Conservation (phyloP, 2,113 vertebrate genomes). For the Stomatorhinus ivindoensis region DNA sequence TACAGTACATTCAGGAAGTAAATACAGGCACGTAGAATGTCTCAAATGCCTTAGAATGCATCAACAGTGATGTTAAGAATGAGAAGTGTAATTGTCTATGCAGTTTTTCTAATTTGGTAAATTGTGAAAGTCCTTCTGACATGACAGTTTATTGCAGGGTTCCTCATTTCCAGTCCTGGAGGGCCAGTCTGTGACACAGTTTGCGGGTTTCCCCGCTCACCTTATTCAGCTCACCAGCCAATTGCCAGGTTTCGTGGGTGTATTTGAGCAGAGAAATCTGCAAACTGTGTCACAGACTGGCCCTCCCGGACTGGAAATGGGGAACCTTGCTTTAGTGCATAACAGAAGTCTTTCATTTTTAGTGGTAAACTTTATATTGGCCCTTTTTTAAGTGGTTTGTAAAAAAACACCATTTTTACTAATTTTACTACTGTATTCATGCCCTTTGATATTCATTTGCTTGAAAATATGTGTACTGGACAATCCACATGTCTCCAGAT, state of each 20-base stretch:
- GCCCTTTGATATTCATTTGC: not conserved
- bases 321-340: not conserved
- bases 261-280: not conserved
- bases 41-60: not conserved
- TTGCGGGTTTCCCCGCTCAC: not conserved
- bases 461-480: not conserved
- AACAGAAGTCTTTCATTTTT: not conserved
- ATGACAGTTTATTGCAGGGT: not conserved
- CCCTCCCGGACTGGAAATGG: not conserved
- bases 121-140: not conserved
- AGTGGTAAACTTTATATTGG: not conserved
- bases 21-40: not conserved
- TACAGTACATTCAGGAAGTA: not conserved
- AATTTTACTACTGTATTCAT: not conserved
- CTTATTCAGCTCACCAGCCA: not conserved
- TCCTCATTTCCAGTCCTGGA: not conserved
- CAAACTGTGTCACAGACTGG: not conserved
- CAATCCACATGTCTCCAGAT: not conserved
- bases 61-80: not conserved
- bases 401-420: not conserved
- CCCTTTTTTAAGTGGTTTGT: not conserved
- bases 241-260: not conserved
- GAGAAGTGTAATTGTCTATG: not conserved
- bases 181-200: not conserved
- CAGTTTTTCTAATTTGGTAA: not conserved